Conservation (phyloP, 2,113 vertebrate genomes). For the Pseudorasbora parva region DNA sequence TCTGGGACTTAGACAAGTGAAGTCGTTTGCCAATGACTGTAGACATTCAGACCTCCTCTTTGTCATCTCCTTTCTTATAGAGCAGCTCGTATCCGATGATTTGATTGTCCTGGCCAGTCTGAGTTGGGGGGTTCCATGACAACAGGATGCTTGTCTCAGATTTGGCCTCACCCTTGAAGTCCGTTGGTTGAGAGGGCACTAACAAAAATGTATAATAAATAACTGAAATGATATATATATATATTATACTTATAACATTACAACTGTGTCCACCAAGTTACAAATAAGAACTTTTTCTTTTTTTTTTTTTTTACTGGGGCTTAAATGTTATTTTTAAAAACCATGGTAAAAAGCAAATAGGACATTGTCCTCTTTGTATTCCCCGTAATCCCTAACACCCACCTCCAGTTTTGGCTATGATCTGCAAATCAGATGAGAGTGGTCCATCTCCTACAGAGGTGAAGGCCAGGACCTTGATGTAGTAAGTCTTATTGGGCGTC, state of each 20-base stretch:
- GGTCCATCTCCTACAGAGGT: constrained; percentile 98
- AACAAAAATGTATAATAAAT: neutral
- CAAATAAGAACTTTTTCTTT: no score
- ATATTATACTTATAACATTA: no score
- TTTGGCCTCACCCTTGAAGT: constrained; percentile 97
- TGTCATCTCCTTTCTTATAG: constrained; percentile 94
- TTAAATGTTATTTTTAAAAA: no score
- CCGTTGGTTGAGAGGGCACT: constrained; percentile 95
- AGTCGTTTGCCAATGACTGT: constrained; percentile 27
- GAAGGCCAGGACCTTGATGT: constrained; percentile 95
- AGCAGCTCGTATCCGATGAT: constrained; percentile 93
- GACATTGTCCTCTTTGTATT: no score
- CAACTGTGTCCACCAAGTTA: no score
- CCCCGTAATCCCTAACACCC: constrained; percentile 56
- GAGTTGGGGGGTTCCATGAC: constrained; percentile 90
- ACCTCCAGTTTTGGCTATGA: constrained; percentile 98
- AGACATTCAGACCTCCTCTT: constrained; percentile 83
- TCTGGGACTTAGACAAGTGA: neutral
- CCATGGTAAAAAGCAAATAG: no score
- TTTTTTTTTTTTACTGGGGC: no score
- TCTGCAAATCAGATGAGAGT: constrained; percentile 94
- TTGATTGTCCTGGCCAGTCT: constrained; percentile 87
- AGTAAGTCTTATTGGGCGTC: constrained; percentile 94
- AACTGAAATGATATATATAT: neutral
- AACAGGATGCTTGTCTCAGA: constrained; percentile 96